Evolutionary conservation across 2,888 invertebrate genomes (phyloP).

Genomic region (Polylopha cassiicola): DNA sequence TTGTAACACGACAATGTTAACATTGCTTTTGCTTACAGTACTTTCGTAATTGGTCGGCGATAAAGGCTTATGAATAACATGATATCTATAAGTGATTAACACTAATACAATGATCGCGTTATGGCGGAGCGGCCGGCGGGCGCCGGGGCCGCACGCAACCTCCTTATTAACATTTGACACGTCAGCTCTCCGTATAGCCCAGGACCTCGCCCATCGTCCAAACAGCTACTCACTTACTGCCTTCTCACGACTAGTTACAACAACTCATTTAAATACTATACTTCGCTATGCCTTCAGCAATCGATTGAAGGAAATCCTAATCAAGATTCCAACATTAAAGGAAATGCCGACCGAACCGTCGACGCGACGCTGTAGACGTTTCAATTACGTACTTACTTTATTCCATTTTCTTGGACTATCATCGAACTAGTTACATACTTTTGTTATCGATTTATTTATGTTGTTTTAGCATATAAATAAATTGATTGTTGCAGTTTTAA

Average conservation of each 20-base stretch:
- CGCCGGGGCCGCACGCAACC: slow-evolving; percentile 48
- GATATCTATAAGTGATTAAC: slow-evolving; percentile 54
- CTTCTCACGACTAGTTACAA: slow-evolving; percentile 4
- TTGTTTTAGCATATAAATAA: slow-evolving; percentile 30
- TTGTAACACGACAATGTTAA: slow-evolving; percentile 21
- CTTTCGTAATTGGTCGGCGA: slow-evolving; percentile 8
- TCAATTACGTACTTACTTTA: slow-evolving; percentile 27
- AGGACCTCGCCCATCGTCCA: background rate
- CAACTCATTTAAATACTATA: slow-evolving; percentile 16
- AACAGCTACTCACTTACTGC: slow-evolving; percentile 1
- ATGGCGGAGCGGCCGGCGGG: slow-evolving; percentile 33
- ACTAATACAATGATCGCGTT: slow-evolving; percentile 67
- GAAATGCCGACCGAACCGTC: slow-evolving; percentile 35
- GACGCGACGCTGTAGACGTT: slow-evolving; percentile 32
- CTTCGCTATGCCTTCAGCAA: slow-evolving; percentile 28
- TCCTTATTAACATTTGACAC: slow-evolving; percentile 56
- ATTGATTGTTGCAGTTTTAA: slow-evolving; percentile 86
- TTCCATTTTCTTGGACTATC: slow-evolving; percentile 28
- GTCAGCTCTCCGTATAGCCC: slow-evolving; percentile 3
- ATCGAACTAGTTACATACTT: slow-evolving; percentile 19
- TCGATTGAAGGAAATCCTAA: slow-evolving; percentile 38
- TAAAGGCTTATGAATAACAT: slow-evolving; percentile 21
- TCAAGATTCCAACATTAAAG: slow-evolving; percentile 35
- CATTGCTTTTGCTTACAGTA: slow-evolving; percentile 4
- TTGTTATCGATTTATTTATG: slow-evolving; percentile 23